These are phyloP conservation scores for Chrysochloris asiatica DNA, from an alignment of 2,113 vertebrate species.

Conservation along the genomic window DNA sequence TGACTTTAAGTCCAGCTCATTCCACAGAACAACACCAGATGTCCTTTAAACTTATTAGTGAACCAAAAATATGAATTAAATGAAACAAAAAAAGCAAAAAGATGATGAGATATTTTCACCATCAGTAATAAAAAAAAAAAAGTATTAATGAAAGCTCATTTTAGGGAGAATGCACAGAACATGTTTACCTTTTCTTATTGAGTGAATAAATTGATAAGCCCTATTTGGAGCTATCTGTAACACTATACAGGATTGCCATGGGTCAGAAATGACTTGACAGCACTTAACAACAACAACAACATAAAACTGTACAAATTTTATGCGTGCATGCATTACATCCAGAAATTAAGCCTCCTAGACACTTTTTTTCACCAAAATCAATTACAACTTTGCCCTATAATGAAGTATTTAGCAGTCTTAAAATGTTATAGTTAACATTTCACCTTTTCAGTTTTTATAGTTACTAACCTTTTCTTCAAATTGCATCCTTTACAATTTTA, in stretches of 20 bases:
- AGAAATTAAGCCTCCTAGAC: not conserved
- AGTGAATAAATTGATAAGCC: not conserved
- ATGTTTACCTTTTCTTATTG: no score
- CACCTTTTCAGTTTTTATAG: not conserved
- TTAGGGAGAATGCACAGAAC: not conserved
- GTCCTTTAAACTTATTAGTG: not conserved
- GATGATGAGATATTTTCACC: not conserved
- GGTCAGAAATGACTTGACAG: no score
- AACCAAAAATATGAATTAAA: constrained; percentile 36
- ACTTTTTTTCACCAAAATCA: not conserved
- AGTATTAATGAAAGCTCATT: not conserved
- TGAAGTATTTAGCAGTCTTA: not conserved
- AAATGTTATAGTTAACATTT: not conserved
- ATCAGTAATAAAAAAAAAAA: not conserved
- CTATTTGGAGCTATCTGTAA: not conserved
- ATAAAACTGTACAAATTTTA: no score
- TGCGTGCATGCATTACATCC: not conserved
- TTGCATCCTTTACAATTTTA: not conserved
- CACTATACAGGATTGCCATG: no score
- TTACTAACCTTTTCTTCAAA: not conserved
- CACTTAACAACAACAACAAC: no score
- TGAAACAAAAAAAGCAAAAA: not conserved
- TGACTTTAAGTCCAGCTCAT: no score
- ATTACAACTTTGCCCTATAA: accelerated
- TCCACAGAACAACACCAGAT: no score